A percentile compares a stretch with the other conserved stretches of the same genome.
Evolutionary conservation across 2,113 vertebrate genomes (phyloP).

Genomic region (Brevimyrus niger): DNA sequence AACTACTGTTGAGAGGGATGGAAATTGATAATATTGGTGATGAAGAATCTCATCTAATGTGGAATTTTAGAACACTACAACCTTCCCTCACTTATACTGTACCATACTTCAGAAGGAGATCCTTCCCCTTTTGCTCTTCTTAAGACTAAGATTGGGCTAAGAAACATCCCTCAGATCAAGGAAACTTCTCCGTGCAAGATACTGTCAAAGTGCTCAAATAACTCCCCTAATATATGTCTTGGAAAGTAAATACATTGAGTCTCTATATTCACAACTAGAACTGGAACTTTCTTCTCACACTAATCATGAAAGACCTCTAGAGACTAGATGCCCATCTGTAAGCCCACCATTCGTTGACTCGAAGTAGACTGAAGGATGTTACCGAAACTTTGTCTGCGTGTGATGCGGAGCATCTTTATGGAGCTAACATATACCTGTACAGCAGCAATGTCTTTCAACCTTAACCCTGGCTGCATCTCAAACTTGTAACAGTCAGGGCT

Average conservation of each 20-base stretch:
- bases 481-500: neutral
- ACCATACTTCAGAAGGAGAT: too few species aligned
- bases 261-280: neutral
- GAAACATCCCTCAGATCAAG: too few species aligned
- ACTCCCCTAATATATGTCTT: neutral
- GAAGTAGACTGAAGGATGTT: neutral
- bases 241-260: neutral
- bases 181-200: too few species aligned
- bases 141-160: too few species aligned
- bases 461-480: neutral
- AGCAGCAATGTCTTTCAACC: neutral
- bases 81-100: too few species aligned
- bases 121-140: too few species aligned
- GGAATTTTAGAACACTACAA: too few species aligned
- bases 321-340: neutral
- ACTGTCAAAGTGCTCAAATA: neutral
- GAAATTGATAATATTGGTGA: neutral
- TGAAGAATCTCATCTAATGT: neutral
- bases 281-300: neutral
- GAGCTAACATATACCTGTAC: neutral
- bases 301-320: neutral
- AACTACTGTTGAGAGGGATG: neutral
- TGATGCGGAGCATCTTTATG: neutral
- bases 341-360: neutral
- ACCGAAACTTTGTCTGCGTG: neutral